Percentiles rank a stretch among this genome's conserved stretches.
phyloP scores from a whole-genome alignment of 2,888 invertebrate species.

The Leptinotarsa tumamoca region DNA sequence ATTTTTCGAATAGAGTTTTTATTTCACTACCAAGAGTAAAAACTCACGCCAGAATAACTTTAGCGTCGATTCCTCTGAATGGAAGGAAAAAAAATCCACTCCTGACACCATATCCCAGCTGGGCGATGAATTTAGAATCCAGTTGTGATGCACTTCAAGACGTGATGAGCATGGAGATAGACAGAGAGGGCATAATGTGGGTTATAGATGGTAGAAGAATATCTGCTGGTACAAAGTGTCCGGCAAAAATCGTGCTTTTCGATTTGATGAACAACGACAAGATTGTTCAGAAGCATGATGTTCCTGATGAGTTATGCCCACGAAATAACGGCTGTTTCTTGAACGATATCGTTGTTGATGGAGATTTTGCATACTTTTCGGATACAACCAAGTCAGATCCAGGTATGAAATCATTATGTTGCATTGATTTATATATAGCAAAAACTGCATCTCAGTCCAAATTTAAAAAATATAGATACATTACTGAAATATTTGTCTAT shows the following conservation, averaged over 20 bases:
- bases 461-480: background rate
- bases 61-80: slow-evolving; percentile 68
- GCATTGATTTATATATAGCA: background rate
- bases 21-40: slow-evolving; percentile 63
- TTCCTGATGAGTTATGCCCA: slow-evolving; percentile 71
- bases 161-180: slow-evolving; percentile 78
- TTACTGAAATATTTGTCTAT: background rate
- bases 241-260: slow-evolving; percentile 74
- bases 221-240: slow-evolving; percentile 69
- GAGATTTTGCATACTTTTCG: slow-evolving; percentile 75
- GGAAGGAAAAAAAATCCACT: slow-evolving; percentile 68
- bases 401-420: slow-evolving; percentile 51
- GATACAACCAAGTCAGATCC: slow-evolving; percentile 75
- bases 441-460: background rate
- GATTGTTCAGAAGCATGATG: slow-evolving; percentile 70
- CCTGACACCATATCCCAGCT: slow-evolving; percentile 75
- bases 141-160: slow-evolving; percentile 71
- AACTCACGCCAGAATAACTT: slow-evolving; percentile 75
- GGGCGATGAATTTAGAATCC: slow-evolving; percentile 73
- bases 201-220: slow-evolving; percentile 75
- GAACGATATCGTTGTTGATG: slow-evolving; percentile 77
- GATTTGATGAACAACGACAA: slow-evolving; percentile 73
- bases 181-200: slow-evolving; percentile 76
- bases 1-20: background rate
- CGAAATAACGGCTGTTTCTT: slow-evolving; percentile 70